Percentiles rank a stretch among this genome's conserved stretches.
These are phyloP conservation scores for Alfaro cultratus DNA, from an alignment of 2,797 vertebrate species.

Conservation along the genomic window DNA sequence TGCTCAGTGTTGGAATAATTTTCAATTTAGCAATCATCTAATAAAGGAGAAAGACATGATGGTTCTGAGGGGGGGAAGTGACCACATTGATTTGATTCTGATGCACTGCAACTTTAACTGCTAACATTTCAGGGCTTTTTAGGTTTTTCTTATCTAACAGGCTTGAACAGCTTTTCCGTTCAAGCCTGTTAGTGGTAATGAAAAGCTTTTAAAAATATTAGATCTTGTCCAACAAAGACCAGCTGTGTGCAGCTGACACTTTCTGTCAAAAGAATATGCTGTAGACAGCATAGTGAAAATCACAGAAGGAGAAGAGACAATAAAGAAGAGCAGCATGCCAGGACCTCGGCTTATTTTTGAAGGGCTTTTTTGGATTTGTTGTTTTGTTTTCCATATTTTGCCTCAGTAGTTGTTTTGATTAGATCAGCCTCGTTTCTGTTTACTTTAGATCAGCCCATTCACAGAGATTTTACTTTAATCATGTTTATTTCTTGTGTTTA, in stretches of 20 bases:
- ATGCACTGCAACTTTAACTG: slow-evolving; percentile 24
- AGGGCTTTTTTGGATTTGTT: no score
- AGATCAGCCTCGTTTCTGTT: no score
- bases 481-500: no score
- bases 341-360: background rate
- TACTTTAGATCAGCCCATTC: no score
- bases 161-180: background rate
- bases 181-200: background rate
- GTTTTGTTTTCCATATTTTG: no score
- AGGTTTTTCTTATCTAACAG: background rate
- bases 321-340: background rate
- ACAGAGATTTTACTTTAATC: no score
- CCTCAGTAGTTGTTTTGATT: no score
- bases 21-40: slow-evolving; percentile 30
- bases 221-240: background rate
- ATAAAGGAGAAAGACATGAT: slow-evolving; percentile 34
- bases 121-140: slow-evolving; percentile 5
- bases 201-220: background rate
- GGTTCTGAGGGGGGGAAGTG: slow-evolving; percentile 20
- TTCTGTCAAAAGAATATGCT: background rate
- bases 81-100: slow-evolving; percentile 29
- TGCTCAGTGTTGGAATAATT: slow-evolving; percentile 45
- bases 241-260: background rate
- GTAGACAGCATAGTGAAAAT: background rate
- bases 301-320: background rate